Conservation (phyloP, 2,113 vertebrate species). For the Salvelinus alpinus region DNA sequence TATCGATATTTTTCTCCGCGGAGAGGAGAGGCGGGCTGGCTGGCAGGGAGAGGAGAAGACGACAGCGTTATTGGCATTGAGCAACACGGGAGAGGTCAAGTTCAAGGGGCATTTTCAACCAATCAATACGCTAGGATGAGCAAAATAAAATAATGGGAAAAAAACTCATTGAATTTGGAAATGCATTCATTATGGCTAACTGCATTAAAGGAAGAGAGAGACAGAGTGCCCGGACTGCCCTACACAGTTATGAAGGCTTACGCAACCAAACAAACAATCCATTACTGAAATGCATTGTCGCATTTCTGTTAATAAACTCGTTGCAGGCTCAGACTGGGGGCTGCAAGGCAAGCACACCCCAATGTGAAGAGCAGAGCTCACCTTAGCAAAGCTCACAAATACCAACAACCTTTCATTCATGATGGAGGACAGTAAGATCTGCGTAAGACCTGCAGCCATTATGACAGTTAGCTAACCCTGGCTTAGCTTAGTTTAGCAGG, state of each 20-base stretch:
- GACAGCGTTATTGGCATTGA: conserved; percentile 50
- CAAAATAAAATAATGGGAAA: conserved; percentile 44
- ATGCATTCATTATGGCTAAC: conserved; percentile 58
- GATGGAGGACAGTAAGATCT: neutral
- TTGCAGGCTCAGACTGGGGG: conserved; percentile 1
- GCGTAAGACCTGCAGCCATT: neutral
- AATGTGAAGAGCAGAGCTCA: neutral
- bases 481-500: no score
- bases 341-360: neutral
- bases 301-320: conserved; percentile 37
- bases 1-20: conserved; percentile 42
- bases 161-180: conserved; percentile 59
- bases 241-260: conserved; percentile 18
- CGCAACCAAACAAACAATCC: conserved; percentile 43
- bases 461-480: neutral
- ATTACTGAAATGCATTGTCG: conserved; percentile 44
- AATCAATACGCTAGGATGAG: conserved; percentile 49
- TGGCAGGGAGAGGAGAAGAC: neutral
- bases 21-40: neutral
- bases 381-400: neutral
- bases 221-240: conserved; percentile 20
- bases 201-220: conserved; percentile 39
- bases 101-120: conserved; percentile 48
- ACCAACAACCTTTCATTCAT: neutral
- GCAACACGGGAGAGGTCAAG: conserved; percentile 49